Base-by-base conservation (phyloP, 2,797 vertebrate genomes). In the Coregonus suidteri region DNA sequence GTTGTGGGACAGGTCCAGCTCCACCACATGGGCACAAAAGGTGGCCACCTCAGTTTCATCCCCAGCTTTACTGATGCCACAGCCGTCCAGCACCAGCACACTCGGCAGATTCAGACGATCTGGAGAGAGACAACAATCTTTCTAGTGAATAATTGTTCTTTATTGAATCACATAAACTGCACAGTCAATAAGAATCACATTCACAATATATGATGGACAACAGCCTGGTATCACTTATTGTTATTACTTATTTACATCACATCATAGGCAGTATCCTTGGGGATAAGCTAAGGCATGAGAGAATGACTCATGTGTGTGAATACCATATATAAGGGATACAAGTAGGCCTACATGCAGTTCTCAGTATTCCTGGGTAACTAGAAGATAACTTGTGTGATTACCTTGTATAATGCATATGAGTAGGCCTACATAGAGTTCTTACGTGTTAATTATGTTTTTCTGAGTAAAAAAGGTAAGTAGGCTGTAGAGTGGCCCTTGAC, bases 1-100 rank as follows among this genome's bases (percentile, higher is more conserved):
- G 83, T 99, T 99, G 91, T 96, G 92, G 81, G 98, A 99, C 83
- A 99, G 94, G 90, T 99, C 98, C 68, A 99, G 92, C 86, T 99
- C 97, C 0, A 96, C 94, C 83, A 99, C 98, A 0, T 99, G 98
- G 73, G 94, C 95, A 2, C 98, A 99, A 90, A 97, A 97, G 30
- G 95, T 94, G 0, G 96, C 96, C 0, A 99, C 97, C 86, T 98
- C 95, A 0, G 93, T 93, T 79, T 96, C 93, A 1, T 97, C 94
- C 2, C 98, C 98, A 0, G 98, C 98, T 53, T 96, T 96, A 81
- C 91, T 96, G 84, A 99, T 98, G 15, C 97, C 97, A 62, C 96
- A 96, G 88, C 96, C 91, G 80, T 96, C 96, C 85, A 99, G 89
- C n/a, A 99, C 97, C 77, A 99, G 92, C 4, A 95, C 88, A 0